These are phyloP conservation scores for Cotesia glomerata DNA, from an alignment of 1,140 invertebrate species.

Conservation along the genomic window DNA sequence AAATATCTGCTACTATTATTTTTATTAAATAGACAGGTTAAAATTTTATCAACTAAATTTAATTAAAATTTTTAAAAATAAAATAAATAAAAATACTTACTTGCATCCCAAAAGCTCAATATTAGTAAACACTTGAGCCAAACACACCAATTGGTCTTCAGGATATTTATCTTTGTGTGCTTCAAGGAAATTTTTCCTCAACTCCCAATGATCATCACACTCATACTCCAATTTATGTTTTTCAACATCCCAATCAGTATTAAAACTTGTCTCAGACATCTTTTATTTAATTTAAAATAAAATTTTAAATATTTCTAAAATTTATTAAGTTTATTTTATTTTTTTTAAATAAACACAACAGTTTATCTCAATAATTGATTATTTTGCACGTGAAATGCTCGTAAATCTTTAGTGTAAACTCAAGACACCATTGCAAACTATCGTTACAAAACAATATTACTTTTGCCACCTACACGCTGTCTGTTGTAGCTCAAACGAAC, in stretches of 20 bases:
- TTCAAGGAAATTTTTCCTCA: constrained; percentile 77
- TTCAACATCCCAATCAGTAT: constrained; percentile 69
- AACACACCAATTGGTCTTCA: constrained; percentile 77
- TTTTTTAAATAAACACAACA: neutral
- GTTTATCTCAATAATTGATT: neutral
- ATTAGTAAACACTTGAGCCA: constrained; percentile 84
- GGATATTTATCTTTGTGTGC: constrained; percentile 74
- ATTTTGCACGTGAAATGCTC: neutral
- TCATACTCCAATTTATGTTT: constrained; percentile 75
- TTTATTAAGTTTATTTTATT: too few relatives aligned
- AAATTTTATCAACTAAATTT: neutral
- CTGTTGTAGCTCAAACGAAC: too few relatives aligned
- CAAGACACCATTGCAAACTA: too few relatives aligned
- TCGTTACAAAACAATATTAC: too few relatives aligned
- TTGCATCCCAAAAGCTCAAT: constrained; percentile 83
- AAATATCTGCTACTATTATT: neutral
- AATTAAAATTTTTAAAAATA: neutral
- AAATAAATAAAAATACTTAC: constrained; percentile 54
- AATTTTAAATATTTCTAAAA: neutral
- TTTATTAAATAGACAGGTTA: neutral
- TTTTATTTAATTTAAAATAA: constrained; percentile 3
- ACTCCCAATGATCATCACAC: constrained; percentile 82
- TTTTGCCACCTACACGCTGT: too few relatives aligned
- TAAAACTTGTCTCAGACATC: constrained; percentile 31
- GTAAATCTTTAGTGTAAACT: too few relatives aligned